Base-by-base conservation (phyloP, 2,113 vertebrate species). In the Apteryx owenii region DNA sequence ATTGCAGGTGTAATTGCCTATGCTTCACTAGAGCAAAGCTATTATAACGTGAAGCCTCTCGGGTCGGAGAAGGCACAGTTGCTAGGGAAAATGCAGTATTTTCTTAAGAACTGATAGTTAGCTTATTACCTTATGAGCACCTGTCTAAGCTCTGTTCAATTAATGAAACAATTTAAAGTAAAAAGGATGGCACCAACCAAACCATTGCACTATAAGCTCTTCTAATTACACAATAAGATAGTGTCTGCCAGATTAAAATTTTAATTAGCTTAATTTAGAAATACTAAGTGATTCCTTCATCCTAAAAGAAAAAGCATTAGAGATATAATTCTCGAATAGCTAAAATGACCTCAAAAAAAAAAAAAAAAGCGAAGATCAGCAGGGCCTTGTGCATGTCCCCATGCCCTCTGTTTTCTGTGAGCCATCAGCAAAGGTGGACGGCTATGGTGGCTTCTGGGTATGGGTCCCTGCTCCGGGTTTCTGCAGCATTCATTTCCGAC, bases 251-350 rank as follows among this genome's bases (percentile, higher is more conserved):
- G 89, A 95, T 94, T 90, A 94, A 95, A 95, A 81, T 82, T 92
- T 95, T 91, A 95, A 96, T 97, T 95, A 94, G 87, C 76, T 93
- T 64, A 70, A 94, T 93, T 97, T 94, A 91, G 89, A 95, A 85
- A 82, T 66, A 58, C 28, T 56, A 40, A 75, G 38, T 42, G 51
- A 75, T 75, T 75, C 53, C 36, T 56, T 56, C 25, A 42, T 36
- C 36, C 71, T 28, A 36, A 75, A 75, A 40, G 73, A 42, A 80
- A 78, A 70, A 80, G 79, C 33, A 61, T 77, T 92, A 62, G 20
- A 72, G 86, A 95, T 95, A 61, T 66, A 64, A 81, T 60, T 93
- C 85, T 85, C 42, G 76, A 89, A 86, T 77, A 91, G 51, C 68
- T 91, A 90, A 78, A 93, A 71, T 75, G 15, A 94, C 79, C 72